phyloP scores from a whole-genome alignment of 2,113 vertebrate genomes.

The Symphodus melops region DNA sequence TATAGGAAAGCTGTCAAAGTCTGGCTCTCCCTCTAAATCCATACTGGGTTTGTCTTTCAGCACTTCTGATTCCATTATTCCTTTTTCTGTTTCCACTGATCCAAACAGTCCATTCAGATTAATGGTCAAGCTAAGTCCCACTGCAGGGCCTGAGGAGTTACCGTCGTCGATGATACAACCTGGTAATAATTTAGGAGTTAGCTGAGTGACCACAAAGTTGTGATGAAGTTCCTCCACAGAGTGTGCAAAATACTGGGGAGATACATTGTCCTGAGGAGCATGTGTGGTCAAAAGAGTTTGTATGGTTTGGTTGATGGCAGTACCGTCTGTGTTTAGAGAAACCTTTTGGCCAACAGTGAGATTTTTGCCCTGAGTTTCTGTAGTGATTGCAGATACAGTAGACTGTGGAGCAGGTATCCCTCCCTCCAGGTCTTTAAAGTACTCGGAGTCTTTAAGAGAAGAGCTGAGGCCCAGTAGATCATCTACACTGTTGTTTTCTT shows the following conservation, averaged over 20 bases:
- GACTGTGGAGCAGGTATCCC: not conserved
- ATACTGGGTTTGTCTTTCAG: not conserved
- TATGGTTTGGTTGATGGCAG: not conserved
- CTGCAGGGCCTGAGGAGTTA: constrained; percentile 23
- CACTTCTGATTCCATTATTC: constrained; percentile 7
- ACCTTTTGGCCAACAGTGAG: not conserved
- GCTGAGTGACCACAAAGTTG: constrained; percentile 56
- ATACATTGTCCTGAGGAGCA: not conserved
- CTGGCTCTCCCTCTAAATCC: constrained; percentile 65
- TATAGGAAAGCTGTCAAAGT: constrained; percentile 80
- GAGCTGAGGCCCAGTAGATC: constrained; percentile 85
- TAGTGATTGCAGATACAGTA: constrained; percentile 9
- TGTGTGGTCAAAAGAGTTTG: constrained; percentile 9
- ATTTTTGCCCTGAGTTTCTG: constrained; percentile 2
- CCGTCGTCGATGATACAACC: constrained; percentile 39
- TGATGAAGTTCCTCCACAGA: constrained; percentile 28
- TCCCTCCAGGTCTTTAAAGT: constrained; percentile 85
- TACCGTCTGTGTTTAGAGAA: constrained; percentile 15
- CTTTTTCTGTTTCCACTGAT: constrained; percentile 44
- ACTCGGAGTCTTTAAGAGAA: constrained; percentile 86
- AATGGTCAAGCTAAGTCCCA: constrained; percentile 45
- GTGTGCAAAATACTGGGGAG: not conserved
- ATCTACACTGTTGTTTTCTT: constrained; percentile 82
- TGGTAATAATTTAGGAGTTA: constrained; percentile 21
- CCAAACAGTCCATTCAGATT: constrained; percentile 57